Evolutionary conservation across 2,888 invertebrate genomes (phyloP), one percentile per base, ranked within the genome.

Genomic region (Nemotelus pantherinus): DNA sequence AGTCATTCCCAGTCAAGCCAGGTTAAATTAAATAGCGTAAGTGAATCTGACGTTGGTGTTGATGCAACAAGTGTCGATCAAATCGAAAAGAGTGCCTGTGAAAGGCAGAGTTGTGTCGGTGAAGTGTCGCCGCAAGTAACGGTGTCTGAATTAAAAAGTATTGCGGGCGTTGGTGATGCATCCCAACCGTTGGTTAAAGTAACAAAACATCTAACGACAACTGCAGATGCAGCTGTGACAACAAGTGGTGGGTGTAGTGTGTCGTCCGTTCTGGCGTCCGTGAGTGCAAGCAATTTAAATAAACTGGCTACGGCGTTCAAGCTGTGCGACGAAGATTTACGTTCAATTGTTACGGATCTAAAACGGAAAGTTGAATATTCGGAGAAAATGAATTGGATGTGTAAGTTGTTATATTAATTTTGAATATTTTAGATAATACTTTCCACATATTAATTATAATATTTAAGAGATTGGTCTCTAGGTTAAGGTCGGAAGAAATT

Each of bases 321-420:
- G 81, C 86, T 87, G 81, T 86, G 86, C 75, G 86, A 86, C 80
- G 86, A 86, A 45, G 87, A 87, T 80, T 85, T 87, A 81, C 84
- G 85, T 75, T 84, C 85, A 64, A 80, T 87, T 77, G 85, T 87
- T 79, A 85, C 84, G 82, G 88, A 87, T 82, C 83, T 87, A 77
- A 87, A 86, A 81, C 84, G 86, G 70, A 87, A 87, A 82, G 86
- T 87, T 78, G 88, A 87, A 81, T 87, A 87, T 80, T 86, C 87
- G 63, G 87, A 87, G 80, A 86, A 85, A 82, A 87, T 87, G 86
- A 87, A 87, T 83, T 87, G 87, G 87, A 82, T 87, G 85, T 87
- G 87, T 87, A 81, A 87, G 87, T 87, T 81, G 4, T 25, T 25
- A 25, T 25, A 1, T 25, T 25, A 1, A 25, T 25, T 25, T 25